These are phyloP conservation scores for Ageneiosus marmoratus DNA, from an alignment of 2,113 vertebrate species.

Conservation along the genomic window DNA sequence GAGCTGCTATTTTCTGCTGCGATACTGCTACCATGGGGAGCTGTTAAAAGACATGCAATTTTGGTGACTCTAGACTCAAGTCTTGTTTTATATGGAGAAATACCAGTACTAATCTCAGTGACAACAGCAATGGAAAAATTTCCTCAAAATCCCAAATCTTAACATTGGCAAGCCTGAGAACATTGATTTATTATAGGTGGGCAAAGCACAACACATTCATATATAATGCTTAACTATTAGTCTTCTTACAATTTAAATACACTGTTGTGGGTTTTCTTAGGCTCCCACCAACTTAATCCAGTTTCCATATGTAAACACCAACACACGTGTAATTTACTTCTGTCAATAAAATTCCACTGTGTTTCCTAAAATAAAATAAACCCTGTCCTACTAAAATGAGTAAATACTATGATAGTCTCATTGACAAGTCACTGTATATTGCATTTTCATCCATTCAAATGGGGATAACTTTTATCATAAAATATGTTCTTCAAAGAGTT, in stretches of 20 bases:
- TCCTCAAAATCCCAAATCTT: background rate
- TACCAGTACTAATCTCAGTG: background rate
- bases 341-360: background rate
- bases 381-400: background rate
- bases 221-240: background rate
- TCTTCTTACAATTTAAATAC: background rate
- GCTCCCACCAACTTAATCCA: background rate
- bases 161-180: background rate
- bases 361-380: background rate
- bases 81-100: background rate
- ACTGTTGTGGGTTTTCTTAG: background rate
- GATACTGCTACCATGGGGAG: background rate
- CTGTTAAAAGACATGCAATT: background rate
- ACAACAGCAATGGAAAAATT: background rate
- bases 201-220: background rate
- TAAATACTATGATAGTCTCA: too few species aligned
- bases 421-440: too few species aligned
- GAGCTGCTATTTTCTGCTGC: conserved; percentile 6
- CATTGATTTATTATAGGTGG: background rate
- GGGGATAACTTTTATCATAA: too few species aligned
- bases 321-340: background rate
- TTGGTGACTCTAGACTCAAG: too few species aligned
- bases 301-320: background rate
- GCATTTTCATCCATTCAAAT: too few species aligned
- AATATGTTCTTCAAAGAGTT: too few species aligned